phyloP scores from a whole-genome alignment of 2,113 vertebrate genomes.

The Collichthys lucidus region DNA sequence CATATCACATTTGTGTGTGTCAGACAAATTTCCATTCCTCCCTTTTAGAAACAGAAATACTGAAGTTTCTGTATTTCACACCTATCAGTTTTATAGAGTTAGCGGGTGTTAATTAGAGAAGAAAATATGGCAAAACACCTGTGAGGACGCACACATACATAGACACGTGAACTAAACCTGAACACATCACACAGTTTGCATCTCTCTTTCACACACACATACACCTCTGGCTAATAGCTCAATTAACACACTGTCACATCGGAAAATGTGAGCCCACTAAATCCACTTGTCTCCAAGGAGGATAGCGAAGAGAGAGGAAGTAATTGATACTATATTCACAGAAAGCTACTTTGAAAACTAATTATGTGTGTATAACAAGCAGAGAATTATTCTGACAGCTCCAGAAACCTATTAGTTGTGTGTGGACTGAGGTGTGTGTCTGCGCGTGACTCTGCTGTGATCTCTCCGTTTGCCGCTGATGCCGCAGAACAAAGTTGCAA shows the following conservation, averaged over 20 bases:
- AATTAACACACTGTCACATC: slow-evolving; percentile 78
- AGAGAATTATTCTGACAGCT: slow-evolving; percentile 69
- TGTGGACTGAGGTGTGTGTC: slow-evolving; percentile 7
- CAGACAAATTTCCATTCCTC: neutral
- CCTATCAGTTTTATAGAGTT: slow-evolving; percentile 14
- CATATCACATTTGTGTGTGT: neutral
- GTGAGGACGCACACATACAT: slow-evolving; percentile 7
- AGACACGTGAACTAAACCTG: neutral
- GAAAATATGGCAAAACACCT: slow-evolving; percentile 49
- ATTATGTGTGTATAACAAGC: slow-evolving; percentile 77
- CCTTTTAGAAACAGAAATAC: neutral
- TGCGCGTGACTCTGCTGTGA: slow-evolving; percentile 23
- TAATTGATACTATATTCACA: slow-evolving; percentile 73
- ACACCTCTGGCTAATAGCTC: slow-evolving; percentile 75
- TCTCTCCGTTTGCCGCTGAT: slow-evolving; percentile 20
- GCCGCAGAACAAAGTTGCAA: slow-evolving; percentile 10
- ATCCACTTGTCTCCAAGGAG: slow-evolving; percentile 67
- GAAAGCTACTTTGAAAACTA: slow-evolving; percentile 76
- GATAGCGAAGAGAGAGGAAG: slow-evolving; percentile 51
- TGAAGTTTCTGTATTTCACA: slow-evolving; percentile 14
- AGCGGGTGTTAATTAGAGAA: slow-evolving; percentile 40
- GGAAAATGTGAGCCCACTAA: slow-evolving; percentile 60
- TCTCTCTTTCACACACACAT: slow-evolving; percentile 24
- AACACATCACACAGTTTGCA: slow-evolving; percentile 18
- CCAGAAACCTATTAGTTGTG: slow-evolving; percentile 63